Conservation (phyloP, 2,888 invertebrate genomes). For the Drosophila formosana region DNA sequence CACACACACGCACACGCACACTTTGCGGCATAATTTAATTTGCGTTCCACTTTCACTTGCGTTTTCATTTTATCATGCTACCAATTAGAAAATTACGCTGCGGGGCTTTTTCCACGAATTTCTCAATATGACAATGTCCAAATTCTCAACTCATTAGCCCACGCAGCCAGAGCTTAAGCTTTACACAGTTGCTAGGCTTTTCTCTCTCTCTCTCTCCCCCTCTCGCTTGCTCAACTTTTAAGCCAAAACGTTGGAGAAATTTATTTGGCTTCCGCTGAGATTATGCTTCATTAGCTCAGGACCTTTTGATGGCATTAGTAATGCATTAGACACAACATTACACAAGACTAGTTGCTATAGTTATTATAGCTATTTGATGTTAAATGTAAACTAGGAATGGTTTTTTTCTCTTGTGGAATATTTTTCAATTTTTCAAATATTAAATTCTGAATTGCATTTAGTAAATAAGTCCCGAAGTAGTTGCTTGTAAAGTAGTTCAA, state of each 20-base stretch:
- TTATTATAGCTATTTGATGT: too few relatives aligned
- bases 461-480: too few relatives aligned
- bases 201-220: not conserved
- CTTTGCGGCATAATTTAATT: constrained; percentile 53
- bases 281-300: not conserved
- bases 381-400: too few relatives aligned
- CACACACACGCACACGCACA: constrained; percentile 12
- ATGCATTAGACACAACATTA: not conserved
- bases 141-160: constrained; percentile 64
- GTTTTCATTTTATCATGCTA: constrained; percentile 35
- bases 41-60: constrained; percentile 41
- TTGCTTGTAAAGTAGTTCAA: too few relatives aligned
- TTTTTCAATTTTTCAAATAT: too few relatives aligned
- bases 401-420: too few relatives aligned
- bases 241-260: not conserved
- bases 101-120: constrained; percentile 26
- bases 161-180: constrained; percentile 7
- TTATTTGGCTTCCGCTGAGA: not conserved
- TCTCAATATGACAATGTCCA: constrained; percentile 39
- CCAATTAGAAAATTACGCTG: constrained; percentile 42
- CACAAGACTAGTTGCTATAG: not conserved
- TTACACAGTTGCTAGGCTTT: constrained; percentile 24
- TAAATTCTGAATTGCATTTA: too few relatives aligned
- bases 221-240: not conserved
- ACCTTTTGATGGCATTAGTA: constrained; percentile 2